phyloP scores from a whole-genome alignment of 1,140 invertebrate genomes.

The Leptopilina clavipes region DNA sequence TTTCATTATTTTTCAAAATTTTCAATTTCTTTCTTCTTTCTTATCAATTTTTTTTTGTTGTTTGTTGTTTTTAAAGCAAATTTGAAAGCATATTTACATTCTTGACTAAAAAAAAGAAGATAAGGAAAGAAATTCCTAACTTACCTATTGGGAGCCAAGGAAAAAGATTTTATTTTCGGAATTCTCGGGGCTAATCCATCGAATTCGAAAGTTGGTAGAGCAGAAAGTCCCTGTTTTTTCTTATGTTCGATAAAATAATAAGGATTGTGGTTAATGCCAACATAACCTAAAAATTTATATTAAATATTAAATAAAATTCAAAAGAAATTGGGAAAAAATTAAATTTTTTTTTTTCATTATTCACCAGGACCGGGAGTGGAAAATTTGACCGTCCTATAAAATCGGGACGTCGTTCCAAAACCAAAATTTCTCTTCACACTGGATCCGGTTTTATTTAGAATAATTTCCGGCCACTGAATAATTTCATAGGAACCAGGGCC shows the following conservation, averaged over 20 bases:
- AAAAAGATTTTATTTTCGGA: constrained; percentile 29
- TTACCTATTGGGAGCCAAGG: constrained; percentile 48
- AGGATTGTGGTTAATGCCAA: constrained; percentile 44
- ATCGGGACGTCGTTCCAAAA: constrained; percentile 47
- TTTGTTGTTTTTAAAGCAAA: background rate
- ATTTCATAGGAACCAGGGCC: constrained; percentile 51
- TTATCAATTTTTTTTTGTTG: background rate
- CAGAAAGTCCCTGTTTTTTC: constrained; percentile 36
- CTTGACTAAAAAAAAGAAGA: background rate
- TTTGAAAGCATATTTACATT: too few relatives aligned
- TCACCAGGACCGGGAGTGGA: constrained; percentile 54
- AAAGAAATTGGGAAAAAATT: too few relatives aligned
- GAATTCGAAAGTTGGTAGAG: constrained; percentile 49
- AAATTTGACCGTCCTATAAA: constrained; percentile 32
- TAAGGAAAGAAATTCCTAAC: background rate
- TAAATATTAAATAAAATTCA: background rate
- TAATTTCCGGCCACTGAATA: constrained; percentile 47
- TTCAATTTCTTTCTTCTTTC: too few relatives aligned
- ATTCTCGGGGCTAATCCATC: constrained; percentile 50
- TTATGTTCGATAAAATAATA: constrained; percentile 51
- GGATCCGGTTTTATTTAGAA: constrained; percentile 34
- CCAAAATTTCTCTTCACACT: constrained; percentile 24
- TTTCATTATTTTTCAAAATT: too few relatives aligned
- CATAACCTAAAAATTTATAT: constrained; percentile 47
- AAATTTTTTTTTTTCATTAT: constrained; percentile 20